phyloP scores from a whole-genome alignment of 2,888 invertebrate genomes.

The Sphecodes monilicornis region DNA sequence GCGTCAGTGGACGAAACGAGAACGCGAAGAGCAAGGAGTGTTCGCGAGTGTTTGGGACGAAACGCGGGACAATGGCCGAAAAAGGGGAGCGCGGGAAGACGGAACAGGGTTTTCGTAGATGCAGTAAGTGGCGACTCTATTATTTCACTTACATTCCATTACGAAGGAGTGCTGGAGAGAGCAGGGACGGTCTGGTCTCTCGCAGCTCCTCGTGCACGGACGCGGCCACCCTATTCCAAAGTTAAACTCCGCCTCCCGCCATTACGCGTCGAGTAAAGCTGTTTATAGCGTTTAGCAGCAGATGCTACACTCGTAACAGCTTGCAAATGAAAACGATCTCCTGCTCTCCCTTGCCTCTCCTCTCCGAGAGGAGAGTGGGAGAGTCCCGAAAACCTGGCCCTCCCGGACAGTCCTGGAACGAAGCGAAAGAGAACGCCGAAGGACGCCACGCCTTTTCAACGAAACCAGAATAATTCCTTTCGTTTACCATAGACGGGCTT shows the following conservation, averaged over 20 bases:
- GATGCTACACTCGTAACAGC: constrained; percentile 80
- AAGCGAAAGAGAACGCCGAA: neutral
- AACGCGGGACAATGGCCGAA: neutral
- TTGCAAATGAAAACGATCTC: constrained; percentile 79
- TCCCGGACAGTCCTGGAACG: neutral
- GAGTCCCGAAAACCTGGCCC: constrained; percentile 18
- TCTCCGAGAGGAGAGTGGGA: no score
- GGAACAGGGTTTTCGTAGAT: constrained; percentile 43
- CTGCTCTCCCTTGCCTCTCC: neutral
- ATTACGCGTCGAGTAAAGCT: constrained; percentile 78
- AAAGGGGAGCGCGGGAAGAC: constrained; percentile 17
- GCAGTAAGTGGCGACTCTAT: constrained; percentile 72
- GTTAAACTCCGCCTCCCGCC: constrained; percentile 76
- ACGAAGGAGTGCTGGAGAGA: constrained; percentile 52
- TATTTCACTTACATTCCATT: constrained; percentile 78
- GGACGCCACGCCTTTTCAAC: constrained; percentile 53
- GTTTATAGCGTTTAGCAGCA: constrained; percentile 80
- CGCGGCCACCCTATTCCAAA: constrained; percentile 72
- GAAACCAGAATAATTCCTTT: constrained; percentile 62
- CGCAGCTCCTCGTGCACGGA: constrained; percentile 39
- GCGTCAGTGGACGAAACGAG: neutral
- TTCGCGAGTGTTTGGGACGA: neutral
- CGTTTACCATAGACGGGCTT: constrained; percentile 48
- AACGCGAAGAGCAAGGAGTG: no score
- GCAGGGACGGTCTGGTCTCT: constrained; percentile 35